Base-by-base conservation (phyloP, 2,113 vertebrate genomes). In the Fulica atra region DNA sequence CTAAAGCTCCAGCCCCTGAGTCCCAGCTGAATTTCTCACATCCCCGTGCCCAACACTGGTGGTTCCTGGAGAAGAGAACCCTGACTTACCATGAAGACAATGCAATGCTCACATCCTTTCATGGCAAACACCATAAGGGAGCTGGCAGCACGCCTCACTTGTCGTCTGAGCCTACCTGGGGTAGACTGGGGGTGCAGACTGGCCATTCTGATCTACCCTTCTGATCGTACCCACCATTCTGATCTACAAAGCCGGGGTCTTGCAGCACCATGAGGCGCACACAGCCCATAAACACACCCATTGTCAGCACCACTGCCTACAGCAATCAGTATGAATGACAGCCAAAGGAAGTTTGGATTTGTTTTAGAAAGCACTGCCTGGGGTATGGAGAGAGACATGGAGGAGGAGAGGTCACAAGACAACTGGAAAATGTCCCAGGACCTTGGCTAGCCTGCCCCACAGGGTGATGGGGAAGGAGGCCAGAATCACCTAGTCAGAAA, bases 91-190 rank as follows among this genome's bases (percentile, higher is more conserved):
- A 16, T 2, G 10, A 60, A 40, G 36, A 51, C 48, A 53, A 38
- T 2, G 9, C 11, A 4, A 8, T 15, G 16, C 26, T 36, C 36
- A 35, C 44, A 18, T 38, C 28, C 15, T 54, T 36, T 33, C 19
- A 16, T 2, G 10, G 20, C 44, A 33, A 25, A 24, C 64, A 21
- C 24, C 1, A 10, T 9, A 20, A 31, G 13, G 57, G 24, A 56
- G 54, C 35, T 31, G 72, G 35, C 60, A 51, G 24, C 0, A 0
- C 11, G 48, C 48, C 13, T 1, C 2, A 3, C 2, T 9, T 35
- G 31, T 17, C 53, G 14, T 2, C 18, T 26, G 54, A 38, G 44
- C 48, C 72, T 31, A 0, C 12, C 26, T 57, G 53, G 51, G 46
- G 15, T 0, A 54, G 61, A 18, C 1, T 33, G 17, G 25, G 44